Percentiles rank a stretch among this genome's conserved stretches.
phyloP scores from a whole-genome alignment of 2,113 vertebrate genomes.

The Vidua macroura region DNA sequence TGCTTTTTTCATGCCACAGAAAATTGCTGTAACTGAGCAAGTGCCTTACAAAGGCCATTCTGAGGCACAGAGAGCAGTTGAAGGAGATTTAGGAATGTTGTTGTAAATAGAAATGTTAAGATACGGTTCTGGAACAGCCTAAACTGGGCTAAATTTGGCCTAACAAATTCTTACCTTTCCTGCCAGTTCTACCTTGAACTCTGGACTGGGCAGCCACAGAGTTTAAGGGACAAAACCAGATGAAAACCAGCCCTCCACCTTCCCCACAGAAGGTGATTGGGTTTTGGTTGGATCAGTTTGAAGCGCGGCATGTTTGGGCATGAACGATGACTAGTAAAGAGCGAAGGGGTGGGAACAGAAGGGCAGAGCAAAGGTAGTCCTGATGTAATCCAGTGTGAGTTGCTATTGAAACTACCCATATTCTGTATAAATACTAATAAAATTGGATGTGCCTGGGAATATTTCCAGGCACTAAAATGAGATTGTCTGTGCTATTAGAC shows the following conservation, averaged over 20 bases:
- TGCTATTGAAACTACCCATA: background rate
- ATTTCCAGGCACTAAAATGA: slow-evolving; percentile 32
- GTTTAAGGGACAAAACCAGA: background rate
- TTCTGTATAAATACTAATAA: slow-evolving; percentile 29
- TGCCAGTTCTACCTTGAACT: background rate
- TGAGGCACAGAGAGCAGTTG: background rate
- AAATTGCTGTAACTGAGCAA: background rate
- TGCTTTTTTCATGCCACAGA: background rate
- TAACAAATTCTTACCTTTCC: background rate
- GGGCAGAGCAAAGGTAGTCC: slow-evolving; percentile 33
- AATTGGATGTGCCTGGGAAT: background rate
- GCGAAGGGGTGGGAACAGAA: background rate
- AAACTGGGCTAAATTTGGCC: background rate
- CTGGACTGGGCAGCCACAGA: background rate
- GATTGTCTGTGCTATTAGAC: background rate
- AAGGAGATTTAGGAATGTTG: background rate
- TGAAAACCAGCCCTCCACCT: background rate
- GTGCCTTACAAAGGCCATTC: background rate
- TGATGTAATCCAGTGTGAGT: background rate
- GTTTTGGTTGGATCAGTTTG: background rate
- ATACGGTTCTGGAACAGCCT: background rate
- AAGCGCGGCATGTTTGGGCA: background rate
- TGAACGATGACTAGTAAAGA: background rate
- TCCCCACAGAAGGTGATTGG: accelerated
- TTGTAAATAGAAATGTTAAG: background rate